These are phyloP conservation scores for Smithornis capensis DNA, from an alignment of 2,113 vertebrate genomes.

Conservation along the genomic window DNA sequence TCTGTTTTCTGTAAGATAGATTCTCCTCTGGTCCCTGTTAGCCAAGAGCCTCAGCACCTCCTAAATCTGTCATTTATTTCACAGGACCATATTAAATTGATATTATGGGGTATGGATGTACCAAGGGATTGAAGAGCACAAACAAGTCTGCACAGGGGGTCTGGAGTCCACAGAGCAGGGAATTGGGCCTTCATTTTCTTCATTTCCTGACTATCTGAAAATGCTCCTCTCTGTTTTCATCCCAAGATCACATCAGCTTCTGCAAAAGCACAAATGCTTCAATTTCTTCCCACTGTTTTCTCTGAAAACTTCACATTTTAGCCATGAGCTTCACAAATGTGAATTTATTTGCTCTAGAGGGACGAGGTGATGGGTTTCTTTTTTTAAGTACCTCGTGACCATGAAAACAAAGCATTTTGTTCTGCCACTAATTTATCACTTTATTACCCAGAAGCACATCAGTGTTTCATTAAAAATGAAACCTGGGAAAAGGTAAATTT, in stretches of 20 bases:
- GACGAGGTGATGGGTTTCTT: neutral
- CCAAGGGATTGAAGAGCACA: neutral
- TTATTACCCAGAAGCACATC: neutral
- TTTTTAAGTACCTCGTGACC: neutral
- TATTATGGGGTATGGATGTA: neutral
- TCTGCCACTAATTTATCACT: neutral
- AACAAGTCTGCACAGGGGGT: neutral
- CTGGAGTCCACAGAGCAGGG: accelerated
- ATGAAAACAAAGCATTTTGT: neutral
- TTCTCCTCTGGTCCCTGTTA: conserved; percentile 5
- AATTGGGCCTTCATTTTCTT: neutral
- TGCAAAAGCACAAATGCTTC: neutral
- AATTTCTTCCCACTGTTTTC: neutral
- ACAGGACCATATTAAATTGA: neutral
- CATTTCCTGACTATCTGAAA: neutral
- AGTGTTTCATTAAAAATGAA: neutral
- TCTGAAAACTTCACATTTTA: neutral
- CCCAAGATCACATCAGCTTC: neutral
- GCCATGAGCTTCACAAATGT: neutral
- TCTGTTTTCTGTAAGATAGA: conserved; percentile 38
- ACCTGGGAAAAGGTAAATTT: neutral
- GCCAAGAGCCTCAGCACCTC: neutral
- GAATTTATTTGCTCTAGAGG: neutral
- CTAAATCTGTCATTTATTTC: conserved; percentile 35
- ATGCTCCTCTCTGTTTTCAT: neutral